Evolutionary conservation across 1,140 invertebrate species (phyloP), one percentile per base, ranked within the genome.

Genomic region (Macrotrachela quadricornifera): DNA sequence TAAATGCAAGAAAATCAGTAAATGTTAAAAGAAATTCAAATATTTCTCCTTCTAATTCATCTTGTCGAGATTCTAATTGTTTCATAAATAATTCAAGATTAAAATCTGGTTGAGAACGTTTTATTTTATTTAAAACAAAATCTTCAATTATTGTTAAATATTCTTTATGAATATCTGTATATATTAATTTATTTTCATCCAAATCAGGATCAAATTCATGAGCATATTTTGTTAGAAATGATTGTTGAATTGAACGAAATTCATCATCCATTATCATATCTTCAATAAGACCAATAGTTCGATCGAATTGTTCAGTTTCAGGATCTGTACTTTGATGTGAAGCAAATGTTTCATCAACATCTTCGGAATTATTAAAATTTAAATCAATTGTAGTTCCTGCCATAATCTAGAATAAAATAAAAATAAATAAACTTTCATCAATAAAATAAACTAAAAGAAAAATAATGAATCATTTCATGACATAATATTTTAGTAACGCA

Each of bases 11-110:
- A 62, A 81, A 82, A 61, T 82, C 78, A 50, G 76, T 78, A 59
- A 81, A 78, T n/a, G 78, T 78, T 38, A 76, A 71, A 46, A 82
- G 63, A 59, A 82, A 74, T 66, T 82, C 80, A 70, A 81, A 82
- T 58, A 82, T 76, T 70, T 81, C 80, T 36, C 79, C 79, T 57
- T 81, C 79, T 40, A 81, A 62, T 57, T 79, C 74, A 57, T 73
- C 61, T 63, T 74, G 73, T 55, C 73, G 70, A 57, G 69, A 61
- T 56, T 79, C 80, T 16, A 47, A 51, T 15, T 51, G 21, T 30
- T 30, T 30, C 21, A 30, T 30, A 30, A 30, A 30, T 30, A 30
- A 2, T 4, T 30, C 21, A 4, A 30, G 8, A 30, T 30, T 30
- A 30, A 30, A 30, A 4, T 30, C 21, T 30, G 21, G 21, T 30